Evolutionary conservation across 2,113 vertebrate species (phyloP).

Genomic region (Copsychus sechellarum): DNA sequence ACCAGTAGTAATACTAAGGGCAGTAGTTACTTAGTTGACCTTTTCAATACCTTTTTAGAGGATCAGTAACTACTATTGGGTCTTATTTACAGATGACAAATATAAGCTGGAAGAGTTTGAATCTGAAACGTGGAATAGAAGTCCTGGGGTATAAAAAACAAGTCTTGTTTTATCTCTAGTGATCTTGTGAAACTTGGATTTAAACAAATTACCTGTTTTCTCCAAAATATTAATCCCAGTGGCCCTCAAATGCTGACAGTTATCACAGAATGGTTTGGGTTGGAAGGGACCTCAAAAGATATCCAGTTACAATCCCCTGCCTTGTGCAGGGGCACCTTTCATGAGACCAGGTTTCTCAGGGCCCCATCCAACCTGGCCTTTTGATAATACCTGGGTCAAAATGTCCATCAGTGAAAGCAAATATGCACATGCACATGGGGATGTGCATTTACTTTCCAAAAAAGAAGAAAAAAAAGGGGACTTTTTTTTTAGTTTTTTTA

Average conservation of each 20-base stretch:
- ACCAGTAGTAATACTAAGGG: neutral
- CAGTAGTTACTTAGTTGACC: neutral
- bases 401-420: neutral
- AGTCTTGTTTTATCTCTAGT: neutral
- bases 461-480: accelerated
- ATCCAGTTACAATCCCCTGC: neutral
- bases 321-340: neutral
- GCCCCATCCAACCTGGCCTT: neutral
- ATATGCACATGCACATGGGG: neutral
- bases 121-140: neutral
- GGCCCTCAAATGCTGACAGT: neutral
- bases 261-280: neutral
- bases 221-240: neutral
- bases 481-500: neutral
- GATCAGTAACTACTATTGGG: neutral
- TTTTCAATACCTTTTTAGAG: neutral
- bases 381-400: neutral
- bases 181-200: neutral
- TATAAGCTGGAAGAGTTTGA: neutral
- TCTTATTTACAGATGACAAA: neutral
- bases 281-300: neutral
- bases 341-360: neutral
- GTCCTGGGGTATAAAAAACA: neutral
- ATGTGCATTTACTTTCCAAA: neutral
- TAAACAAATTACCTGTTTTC: neutral